A percentile compares a stretch with the other conserved stretches of the same genome.
Evolutionary conservation across 2,797 vertebrate species (phyloP).

Genomic region (Poeciliopsis infans): DNA sequence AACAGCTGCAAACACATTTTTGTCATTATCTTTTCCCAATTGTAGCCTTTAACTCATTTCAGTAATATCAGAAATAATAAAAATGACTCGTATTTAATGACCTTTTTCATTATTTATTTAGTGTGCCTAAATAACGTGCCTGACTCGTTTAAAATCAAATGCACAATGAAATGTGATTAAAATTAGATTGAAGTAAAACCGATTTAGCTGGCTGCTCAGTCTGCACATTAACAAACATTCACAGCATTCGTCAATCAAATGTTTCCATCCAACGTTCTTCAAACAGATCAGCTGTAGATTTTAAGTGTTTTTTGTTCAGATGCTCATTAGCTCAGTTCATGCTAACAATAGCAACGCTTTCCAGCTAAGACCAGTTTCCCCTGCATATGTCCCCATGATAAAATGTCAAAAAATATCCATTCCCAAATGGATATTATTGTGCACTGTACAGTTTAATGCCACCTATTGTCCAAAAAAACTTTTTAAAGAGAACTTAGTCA

Average conservation of each 20-base stretch:
- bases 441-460: no score
- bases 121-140: background rate
- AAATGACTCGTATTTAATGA: background rate
- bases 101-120: background rate
- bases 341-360: no score
- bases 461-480: no score
- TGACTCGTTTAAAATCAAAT: background rate
- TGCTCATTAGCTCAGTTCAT: background rate
- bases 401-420: no score
- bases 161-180: background rate
- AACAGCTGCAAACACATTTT: background rate
- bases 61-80: background rate
- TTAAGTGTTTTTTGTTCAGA: background rate
- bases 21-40: background rate
- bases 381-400: no score
- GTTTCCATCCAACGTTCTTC: no score
- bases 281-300: background rate
- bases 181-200: background rate
- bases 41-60: background rate
- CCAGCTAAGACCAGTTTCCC: no score
- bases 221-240: background rate
- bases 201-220: background rate
- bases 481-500: no score
- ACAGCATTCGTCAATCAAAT: background rate
- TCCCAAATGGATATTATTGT: no score